A percentile compares a stretch with the other conserved stretches of the same genome.
Evolutionary conservation across 2,888 invertebrate genomes (phyloP).

Genomic region (Drosophila birchii): DNA sequence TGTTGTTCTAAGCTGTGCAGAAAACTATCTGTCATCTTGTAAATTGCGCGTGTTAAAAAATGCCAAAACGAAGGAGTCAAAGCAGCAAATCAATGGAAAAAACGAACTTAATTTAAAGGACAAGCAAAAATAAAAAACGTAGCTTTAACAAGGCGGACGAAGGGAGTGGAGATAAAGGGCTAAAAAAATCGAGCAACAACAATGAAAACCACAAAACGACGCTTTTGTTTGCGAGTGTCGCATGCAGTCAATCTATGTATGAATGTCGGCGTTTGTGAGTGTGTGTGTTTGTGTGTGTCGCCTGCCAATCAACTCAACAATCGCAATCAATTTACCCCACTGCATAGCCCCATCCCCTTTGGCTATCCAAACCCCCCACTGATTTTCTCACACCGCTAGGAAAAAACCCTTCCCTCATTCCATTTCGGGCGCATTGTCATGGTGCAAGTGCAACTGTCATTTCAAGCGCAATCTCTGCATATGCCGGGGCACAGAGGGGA

Average conservation of each 20-base stretch:
- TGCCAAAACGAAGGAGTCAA: constrained; percentile 13
- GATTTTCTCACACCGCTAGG: constrained; percentile 9
- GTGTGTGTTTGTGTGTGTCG: constrained; percentile 59
- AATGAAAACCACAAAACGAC: constrained; percentile 71
- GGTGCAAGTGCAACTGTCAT: constrained; percentile 67
- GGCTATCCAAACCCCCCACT: neutral
- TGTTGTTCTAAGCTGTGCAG: constrained; percentile 13
- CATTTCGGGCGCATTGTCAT: constrained; percentile 60
- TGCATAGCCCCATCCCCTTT: constrained; percentile 20
- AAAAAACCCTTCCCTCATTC: neutral
- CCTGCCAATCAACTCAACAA: constrained; percentile 82
- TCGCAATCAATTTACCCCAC: constrained; percentile 79
- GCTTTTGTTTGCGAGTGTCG: constrained; percentile 68
- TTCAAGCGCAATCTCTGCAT: constrained; percentile 54
- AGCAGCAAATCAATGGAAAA: constrained; percentile 30
- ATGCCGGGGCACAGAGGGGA: constrained; percentile 7
- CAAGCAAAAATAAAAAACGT: constrained; percentile 49
- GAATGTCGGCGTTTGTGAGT: constrained; percentile 1
- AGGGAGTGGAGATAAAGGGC: constrained; percentile 4
- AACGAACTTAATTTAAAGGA: constrained; percentile 62
- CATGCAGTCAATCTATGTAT: constrained; percentile 53
- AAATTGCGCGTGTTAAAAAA: constrained; percentile 41
- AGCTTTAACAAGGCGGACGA: constrained; percentile 17
- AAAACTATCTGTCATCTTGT: constrained; percentile 49
- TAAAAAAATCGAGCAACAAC: constrained; percentile 42